Conservation (phyloP, 2,888 invertebrate species). For the Bombyx huttoni region DNA sequence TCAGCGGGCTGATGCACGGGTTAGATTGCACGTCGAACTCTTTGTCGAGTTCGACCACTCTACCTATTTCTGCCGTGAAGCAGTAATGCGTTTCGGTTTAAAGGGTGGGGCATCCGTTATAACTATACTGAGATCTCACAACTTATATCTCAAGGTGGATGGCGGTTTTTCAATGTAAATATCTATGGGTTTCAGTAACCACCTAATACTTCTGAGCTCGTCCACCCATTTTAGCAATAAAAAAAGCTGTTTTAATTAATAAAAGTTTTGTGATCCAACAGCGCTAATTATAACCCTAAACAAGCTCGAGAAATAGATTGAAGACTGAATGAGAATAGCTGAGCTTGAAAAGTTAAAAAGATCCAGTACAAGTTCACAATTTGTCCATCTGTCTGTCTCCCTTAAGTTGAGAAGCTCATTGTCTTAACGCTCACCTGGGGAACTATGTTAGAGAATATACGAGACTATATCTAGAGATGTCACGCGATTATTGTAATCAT, state of each 20-base stretch:
- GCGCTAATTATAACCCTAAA: not conserved
- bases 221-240: no score
- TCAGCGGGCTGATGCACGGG: no score
- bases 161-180: no score
- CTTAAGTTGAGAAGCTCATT: conserved; percentile 35
- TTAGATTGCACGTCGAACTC: no score
- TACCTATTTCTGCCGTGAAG: no score
- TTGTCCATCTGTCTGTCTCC: conserved; percentile 37
- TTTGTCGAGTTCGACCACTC: no score
- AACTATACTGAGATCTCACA: no score
- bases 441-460: conserved; percentile 14
- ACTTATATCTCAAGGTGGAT: no score
- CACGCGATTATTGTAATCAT: not conserved
- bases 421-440: conserved; percentile 44
- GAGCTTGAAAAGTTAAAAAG: conserved; percentile 4
- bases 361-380: conserved; percentile 19
- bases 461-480: conserved; percentile 5
- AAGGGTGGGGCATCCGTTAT: no score
- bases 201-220: no score
- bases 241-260: not conserved
- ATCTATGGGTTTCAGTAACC: no score
- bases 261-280: not conserved
- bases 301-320: not conserved
- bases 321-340: conserved; percentile 7
- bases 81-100: no score